Evolutionary conservation across 1,140 invertebrate genomes (phyloP).

Genomic region (Steinernema khuongi): DNA sequence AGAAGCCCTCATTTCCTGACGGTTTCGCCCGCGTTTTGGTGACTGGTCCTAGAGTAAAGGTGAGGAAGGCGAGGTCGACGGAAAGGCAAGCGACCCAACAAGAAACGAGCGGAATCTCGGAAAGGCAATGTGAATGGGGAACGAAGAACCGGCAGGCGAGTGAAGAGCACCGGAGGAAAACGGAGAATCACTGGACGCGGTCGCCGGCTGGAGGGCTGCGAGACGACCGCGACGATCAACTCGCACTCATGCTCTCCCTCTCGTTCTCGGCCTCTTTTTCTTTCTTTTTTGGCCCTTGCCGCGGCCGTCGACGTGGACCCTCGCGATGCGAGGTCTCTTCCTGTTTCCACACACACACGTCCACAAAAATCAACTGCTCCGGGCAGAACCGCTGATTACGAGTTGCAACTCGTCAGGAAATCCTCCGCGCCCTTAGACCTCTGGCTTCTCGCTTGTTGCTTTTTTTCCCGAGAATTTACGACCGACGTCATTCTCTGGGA

Average conservation of each 20-base stretch:
- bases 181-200: neutral
- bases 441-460: too few species aligned
- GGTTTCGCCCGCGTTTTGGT: too few species aligned
- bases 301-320: neutral
- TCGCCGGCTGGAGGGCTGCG: neutral
- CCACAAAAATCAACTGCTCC: neutral
- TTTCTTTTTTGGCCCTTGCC: slow-evolving; percentile 3
- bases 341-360: neutral
- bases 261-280: neutral
- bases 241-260: neutral
- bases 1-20: too few species aligned
- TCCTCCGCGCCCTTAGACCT: too few species aligned
- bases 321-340: neutral
- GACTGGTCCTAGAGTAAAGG: too few species aligned
- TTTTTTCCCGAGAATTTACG: too few species aligned
- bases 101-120: neutral
- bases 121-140: neutral
- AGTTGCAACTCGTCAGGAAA: too few species aligned
- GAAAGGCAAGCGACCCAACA: too few species aligned
- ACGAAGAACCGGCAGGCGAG: neutral
- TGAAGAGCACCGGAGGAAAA: neutral
- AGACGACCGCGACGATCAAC: neutral
- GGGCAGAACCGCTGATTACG: too few species aligned
- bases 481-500: too few species aligned
- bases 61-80: too few species aligned